Evolutionary conservation across 2,113 vertebrate genomes (phyloP), one percentile per base, ranked within the genome.

Genomic region (Labeo rohita): DNA sequence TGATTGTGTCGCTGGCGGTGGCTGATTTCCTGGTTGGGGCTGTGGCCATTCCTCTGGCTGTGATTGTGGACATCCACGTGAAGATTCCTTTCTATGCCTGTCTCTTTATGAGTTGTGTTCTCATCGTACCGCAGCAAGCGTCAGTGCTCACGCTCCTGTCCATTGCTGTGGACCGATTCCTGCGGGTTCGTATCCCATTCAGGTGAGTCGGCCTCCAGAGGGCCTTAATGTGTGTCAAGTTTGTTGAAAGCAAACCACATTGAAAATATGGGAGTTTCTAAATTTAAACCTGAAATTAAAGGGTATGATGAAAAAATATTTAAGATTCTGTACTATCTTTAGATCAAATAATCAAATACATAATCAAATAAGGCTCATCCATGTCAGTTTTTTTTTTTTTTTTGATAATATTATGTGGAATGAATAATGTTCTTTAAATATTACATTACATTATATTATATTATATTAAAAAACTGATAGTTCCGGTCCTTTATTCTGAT

Each of bases 141-240:
- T 98, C 98, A 59, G 93, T 97, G 87, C 90, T 97, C 87, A 95
- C 93, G 68, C 92, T 99, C 18, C 82, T 93, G 65, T 96, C 96
- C 86, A 97, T 98, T 6, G 95, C 97, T 0, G 84, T 97, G 77
- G 97, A 98, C 90, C 93, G 97, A 10, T 98, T 92, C 91, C 94
- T 98, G 66, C 90, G 96, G 0, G 95, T 97, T 39, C 95, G 91
- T 86, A 90, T 96, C 73, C 96, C 93, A 0, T 87, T 93, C 89
- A 94, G 94, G 96, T 96, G 91, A 86, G 87, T 72, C 47, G 8
- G 16, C 16, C 16, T 43, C 16, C 28, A 15, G 65, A 34, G 54
- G 54, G 1, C 61, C 9, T 65, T 4, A 65, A 28, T 65, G 3
- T 28, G 11, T 18, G 39, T 50, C 45, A 45, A 78, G 18, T 1